Evolutionary conservation across 2,888 invertebrate species (phyloP).

Genomic region (Drosophila melanosoma): DNA sequence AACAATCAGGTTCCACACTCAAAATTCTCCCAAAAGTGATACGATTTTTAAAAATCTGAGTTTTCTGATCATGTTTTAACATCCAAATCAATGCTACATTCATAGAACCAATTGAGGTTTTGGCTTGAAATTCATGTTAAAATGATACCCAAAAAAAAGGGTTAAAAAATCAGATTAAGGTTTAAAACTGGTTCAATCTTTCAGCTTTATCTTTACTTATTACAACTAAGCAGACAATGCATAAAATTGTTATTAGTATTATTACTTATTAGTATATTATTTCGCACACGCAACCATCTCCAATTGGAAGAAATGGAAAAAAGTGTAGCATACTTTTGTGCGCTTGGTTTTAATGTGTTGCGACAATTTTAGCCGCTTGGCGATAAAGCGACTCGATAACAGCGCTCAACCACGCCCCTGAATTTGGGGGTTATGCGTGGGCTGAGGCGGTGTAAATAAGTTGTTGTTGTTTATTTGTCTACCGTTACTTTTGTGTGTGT

Average conservation of each 20-base stretch:
- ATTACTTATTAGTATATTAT: too few species aligned
- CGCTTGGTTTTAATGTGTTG: constrained; percentile 50
- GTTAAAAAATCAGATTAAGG: too few species aligned
- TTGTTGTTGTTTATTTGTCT: constrained; percentile 45
- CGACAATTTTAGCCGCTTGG: constrained; percentile 56
- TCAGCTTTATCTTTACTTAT: background rate
- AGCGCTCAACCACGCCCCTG: constrained; percentile 42
- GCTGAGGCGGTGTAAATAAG: constrained; percentile 17
- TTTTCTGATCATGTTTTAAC: background rate
- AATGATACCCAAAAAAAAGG: background rate
- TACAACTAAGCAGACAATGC: too few species aligned
- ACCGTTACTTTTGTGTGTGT: constrained; percentile 41
- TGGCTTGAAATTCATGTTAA: background rate
- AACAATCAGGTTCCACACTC: too few species aligned
- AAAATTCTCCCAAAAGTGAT: too few species aligned
- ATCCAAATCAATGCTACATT: background rate
- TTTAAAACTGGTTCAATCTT: background rate
- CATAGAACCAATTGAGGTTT: too few species aligned
- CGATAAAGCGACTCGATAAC: constrained; percentile 56
- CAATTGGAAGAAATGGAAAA: constrained; percentile 10
- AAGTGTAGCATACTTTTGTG: constrained; percentile 55
- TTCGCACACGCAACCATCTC: constrained; percentile 35
- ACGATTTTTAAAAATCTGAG: background rate
- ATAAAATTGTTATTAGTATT: too few species aligned
- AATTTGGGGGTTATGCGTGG: background rate